Percentiles rank a stretch among this genome's conserved stretches.
Conservation (phyloP, 2,888 invertebrate species). For the Cantharis rufa region DNA sequence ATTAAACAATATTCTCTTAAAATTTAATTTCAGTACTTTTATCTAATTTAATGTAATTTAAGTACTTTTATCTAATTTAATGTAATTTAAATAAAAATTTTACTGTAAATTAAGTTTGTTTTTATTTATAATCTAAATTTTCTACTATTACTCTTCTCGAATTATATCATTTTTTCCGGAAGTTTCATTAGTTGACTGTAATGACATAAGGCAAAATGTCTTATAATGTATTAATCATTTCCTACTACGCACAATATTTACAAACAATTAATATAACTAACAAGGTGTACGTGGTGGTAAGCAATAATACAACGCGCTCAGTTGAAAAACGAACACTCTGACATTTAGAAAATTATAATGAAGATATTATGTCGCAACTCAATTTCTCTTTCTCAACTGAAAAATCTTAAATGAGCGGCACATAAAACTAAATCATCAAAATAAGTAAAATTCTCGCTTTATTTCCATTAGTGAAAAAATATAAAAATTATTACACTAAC, state of each 20-base stretch:
- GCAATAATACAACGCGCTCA: not conserved
- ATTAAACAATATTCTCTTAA: too few species aligned
- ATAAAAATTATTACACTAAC: not conserved
- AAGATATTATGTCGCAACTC: not conserved
- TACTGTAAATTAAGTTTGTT: not conserved
- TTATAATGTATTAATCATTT: not conserved
- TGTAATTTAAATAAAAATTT: too few species aligned
- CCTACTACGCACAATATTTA: not conserved
- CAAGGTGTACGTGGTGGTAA: not conserved
- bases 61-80: too few species aligned
- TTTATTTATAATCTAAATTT: not conserved
- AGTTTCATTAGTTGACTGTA: not conserved
- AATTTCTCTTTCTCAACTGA: not conserved
- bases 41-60: too few species aligned
- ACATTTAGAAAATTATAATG: not conserved
- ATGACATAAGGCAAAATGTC: not conserved
- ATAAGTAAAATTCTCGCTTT: too few species aligned
- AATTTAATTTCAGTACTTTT: too few species aligned
- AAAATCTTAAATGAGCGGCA: not conserved
- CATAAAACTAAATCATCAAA: too few species aligned
- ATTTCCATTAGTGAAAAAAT: too few species aligned
- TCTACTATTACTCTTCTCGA: not conserved
- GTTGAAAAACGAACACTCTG: not conserved
- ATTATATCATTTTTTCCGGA: not conserved
- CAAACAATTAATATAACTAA: not conserved